These are phyloP conservation scores for Zoroaster sp. DNA, from an alignment of 53 echinoderm and acorn worm genomes.

Conservation along the genomic window DNA sequence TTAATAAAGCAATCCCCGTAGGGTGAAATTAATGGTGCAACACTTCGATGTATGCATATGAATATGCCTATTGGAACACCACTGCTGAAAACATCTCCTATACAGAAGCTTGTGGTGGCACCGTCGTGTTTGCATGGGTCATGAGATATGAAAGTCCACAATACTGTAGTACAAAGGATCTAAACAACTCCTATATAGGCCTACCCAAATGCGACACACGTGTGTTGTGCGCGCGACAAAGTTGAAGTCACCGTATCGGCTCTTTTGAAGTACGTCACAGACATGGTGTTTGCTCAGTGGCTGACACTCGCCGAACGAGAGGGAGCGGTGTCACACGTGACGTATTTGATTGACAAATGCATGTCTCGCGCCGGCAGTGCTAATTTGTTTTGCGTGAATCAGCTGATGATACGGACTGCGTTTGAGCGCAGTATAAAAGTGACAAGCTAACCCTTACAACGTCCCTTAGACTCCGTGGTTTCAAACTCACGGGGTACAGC, in stretches of 20 bases:
- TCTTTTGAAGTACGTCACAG: slow-evolving; percentile 15
- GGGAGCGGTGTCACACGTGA: slow-evolving; percentile 15
- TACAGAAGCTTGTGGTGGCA: neutral
- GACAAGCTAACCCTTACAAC: neutral
- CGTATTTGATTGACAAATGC: slow-evolving; percentile 22
- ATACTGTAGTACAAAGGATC: too few species aligned
- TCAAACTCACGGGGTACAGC: neutral
- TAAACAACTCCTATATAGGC: too few species aligned
- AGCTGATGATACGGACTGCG: neutral
- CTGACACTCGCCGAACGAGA: neutral
- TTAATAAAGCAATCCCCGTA: too few species aligned
- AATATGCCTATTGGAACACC: too few species aligned
- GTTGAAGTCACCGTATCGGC: slow-evolving; percentile 10
- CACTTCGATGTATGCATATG: too few species aligned
- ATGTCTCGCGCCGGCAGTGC: neutral
- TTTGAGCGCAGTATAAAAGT: slow-evolving; percentile 35
- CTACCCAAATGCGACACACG: neutral
- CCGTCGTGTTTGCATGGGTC: too few species aligned
- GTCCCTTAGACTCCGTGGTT: slow-evolving; percentile 2
- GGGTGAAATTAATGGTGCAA: too few species aligned
- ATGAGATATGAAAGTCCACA: too few species aligned
- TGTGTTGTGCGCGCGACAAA: neutral
- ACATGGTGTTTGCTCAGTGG: neutral
- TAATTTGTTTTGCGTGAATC: slow-evolving; percentile 31
- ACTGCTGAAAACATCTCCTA: neutral